Evolutionary conservation across 2,113 vertebrate genomes (phyloP).

Genomic region (Bagarius yarrelli): DNA sequence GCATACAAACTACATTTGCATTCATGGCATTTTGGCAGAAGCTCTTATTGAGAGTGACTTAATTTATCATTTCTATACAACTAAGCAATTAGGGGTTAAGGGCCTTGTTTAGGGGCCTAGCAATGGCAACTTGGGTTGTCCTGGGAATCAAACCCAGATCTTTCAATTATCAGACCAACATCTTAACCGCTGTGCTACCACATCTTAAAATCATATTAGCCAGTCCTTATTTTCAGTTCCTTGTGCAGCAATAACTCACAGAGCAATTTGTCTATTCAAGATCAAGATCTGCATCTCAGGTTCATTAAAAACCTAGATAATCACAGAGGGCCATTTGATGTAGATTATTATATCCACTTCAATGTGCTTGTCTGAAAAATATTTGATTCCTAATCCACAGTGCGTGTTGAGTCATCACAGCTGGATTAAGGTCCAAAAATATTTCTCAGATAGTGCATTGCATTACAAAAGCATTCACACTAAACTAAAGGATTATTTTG

Average conservation of each 20-base stretch:
- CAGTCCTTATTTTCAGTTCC: conserved; percentile 15
- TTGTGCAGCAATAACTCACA: conserved; percentile 14
- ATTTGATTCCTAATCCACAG: conserved; percentile 64
- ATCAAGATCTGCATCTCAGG: conserved; percentile 35
- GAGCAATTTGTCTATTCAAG: too few relatives aligned
- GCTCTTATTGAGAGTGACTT: too few relatives aligned
- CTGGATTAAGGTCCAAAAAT: conserved; percentile 64
- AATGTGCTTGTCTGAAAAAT: conserved; percentile 58
- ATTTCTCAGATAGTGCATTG: conserved; percentile 56
- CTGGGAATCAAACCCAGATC: too few relatives aligned
- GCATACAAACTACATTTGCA: background rate
- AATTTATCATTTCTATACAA: too few relatives aligned
- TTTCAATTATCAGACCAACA: too few relatives aligned
- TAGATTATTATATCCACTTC: conserved; percentile 53
- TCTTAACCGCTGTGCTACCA: too few relatives aligned
- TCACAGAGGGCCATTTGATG: conserved; percentile 55
- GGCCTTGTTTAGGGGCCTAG: too few relatives aligned
- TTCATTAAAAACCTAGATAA: conserved; percentile 50
- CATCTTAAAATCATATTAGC: conserved; percentile 22
- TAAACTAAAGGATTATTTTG: conserved; percentile 59
- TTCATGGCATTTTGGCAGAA: too few relatives aligned
- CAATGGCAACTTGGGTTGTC: too few relatives aligned
- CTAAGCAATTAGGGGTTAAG: too few relatives aligned
- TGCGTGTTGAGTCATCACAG: conserved; percentile 61
- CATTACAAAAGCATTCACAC: conserved; percentile 54